A percentile compares a stretch with the other conserved stretches of the same genome.
Conservation (phyloP, 2,113 vertebrate species). For the Anguilla rostrata region DNA sequence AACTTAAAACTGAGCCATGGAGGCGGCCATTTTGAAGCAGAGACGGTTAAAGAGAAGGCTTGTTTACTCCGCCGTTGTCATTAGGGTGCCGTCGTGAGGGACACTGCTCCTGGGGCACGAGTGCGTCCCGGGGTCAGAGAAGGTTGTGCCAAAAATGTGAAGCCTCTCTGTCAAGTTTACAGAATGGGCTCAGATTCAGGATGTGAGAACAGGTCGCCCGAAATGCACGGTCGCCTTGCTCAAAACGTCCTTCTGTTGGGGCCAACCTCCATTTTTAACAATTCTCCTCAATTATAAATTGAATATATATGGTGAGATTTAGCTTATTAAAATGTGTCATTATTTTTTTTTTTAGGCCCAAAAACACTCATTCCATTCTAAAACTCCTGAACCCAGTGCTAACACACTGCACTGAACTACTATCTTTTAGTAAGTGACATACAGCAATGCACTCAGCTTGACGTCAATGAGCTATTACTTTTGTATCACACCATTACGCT, state of each 20-base stretch:
- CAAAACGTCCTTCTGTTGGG: neutral
- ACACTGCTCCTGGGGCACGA: neutral
- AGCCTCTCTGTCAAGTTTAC: constrained; percentile 62
- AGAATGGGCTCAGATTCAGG: constrained; percentile 53
- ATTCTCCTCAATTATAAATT: neutral
- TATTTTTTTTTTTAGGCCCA: neutral
- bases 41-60: neutral
- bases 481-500: neutral
- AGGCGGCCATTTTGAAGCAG: neutral
- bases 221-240: no score
- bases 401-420: neutral
- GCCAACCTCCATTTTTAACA: neutral
- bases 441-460: neutral
- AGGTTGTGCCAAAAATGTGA: constrained; percentile 64
- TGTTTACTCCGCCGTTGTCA: constrained; percentile 10
- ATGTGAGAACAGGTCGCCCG: constrained; percentile 44
- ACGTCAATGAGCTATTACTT: neutral
- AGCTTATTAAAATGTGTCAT: neutral
- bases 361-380: neutral
- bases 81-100: constrained; percentile 11
- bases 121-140: constrained; percentile 43
- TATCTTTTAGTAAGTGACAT: neutral
- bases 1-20: neutral
- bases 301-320: no score
- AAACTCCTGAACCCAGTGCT: neutral